These are phyloP conservation scores for Passerculus sandwichensis DNA, from an alignment of 2,797 vertebrate species.

Conservation along the genomic window DNA sequence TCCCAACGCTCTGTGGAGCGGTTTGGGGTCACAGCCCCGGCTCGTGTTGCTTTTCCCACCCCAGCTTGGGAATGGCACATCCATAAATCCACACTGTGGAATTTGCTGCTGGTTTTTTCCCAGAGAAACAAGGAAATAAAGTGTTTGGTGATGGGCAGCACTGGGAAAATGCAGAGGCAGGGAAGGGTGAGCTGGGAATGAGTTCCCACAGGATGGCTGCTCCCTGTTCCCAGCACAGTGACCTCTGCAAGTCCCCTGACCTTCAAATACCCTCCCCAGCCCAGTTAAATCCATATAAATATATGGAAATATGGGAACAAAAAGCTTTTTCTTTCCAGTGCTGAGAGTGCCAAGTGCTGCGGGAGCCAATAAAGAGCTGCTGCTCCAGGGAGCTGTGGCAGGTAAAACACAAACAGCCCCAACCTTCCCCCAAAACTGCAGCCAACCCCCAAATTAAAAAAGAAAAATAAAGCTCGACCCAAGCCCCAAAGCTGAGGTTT, in stretches of 20 bases:
- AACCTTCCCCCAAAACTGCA: neutral
- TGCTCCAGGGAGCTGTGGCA: constrained; percentile 38
- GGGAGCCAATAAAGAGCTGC: neutral
- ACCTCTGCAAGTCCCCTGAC: constrained; percentile 53
- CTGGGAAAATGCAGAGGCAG: rapidly evolving
- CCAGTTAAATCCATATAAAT: constrained; percentile 33
- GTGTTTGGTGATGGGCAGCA: neutral
- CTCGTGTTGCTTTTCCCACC: rapidly evolving
- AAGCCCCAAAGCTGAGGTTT: neutral
- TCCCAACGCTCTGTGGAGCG: rapidly evolving
- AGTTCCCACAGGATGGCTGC: neutral
- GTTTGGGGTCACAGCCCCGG: neutral
- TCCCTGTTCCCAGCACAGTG: constrained; percentile 9
- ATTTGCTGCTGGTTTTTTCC: neutral
- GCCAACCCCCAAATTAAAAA: neutral
- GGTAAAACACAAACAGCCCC: constrained; percentile 24
- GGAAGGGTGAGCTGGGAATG: neutral
- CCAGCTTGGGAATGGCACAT: neutral
- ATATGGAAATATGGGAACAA: constrained; percentile 57
- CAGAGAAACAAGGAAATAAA: neutral
- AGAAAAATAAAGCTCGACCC: neutral
- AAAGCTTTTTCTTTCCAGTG: constrained; percentile 33
- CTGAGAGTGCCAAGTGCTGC: constrained; percentile 12
- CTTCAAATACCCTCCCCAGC: constrained; percentile 39
- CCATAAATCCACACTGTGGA: neutral